Conservation (phyloP, 1,140 invertebrate species). For the Achatina immaculata region DNA sequence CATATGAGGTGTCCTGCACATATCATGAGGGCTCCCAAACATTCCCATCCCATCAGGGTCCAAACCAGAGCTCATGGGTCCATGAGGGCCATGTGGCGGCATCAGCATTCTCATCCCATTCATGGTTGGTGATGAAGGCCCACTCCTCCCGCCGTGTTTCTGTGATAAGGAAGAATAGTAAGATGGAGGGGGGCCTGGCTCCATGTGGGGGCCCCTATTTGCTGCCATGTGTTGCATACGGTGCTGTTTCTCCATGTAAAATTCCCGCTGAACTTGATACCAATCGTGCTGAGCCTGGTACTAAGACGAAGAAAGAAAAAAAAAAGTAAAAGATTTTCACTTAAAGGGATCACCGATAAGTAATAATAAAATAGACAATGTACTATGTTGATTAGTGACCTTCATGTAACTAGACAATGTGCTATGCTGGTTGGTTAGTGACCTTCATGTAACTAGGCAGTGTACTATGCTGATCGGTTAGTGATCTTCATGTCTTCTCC, state of each 20-base stretch:
- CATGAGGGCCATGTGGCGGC: conserved; percentile 37
- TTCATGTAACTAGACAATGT: too few relatives aligned
- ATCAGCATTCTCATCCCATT: conserved; percentile 38
- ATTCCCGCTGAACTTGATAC: conserved; percentile 84
- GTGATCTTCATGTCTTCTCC: too few relatives aligned
- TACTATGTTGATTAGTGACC: too few relatives aligned
- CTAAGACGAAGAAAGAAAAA: conserved; percentile 37
- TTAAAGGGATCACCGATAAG: too few relatives aligned
- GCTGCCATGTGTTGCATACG: conserved; percentile 53
- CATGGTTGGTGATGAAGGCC: conserved; percentile 27
- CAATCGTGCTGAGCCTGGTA: conserved; percentile 75
- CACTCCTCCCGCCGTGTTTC: conserved; percentile 52
- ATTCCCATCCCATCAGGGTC: conserved; percentile 42
- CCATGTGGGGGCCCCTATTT: conserved; percentile 37
- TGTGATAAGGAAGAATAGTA: conserved; percentile 66
- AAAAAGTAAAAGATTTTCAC: neutral
- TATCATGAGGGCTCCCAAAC: conserved; percentile 34
- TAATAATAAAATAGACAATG: too few relatives aligned
- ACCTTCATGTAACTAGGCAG: too few relatives aligned
- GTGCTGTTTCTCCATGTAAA: conserved; percentile 69
- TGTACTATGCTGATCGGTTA: too few relatives aligned
- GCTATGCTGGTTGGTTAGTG: too few relatives aligned
- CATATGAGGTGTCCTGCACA: conserved; percentile 50
- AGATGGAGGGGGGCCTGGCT: conserved; percentile 59
- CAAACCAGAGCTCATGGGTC: conserved; percentile 27